phyloP scores from a whole-genome alignment of 2,888 invertebrate species.

The Pycnomerus fuliginosus region DNA sequence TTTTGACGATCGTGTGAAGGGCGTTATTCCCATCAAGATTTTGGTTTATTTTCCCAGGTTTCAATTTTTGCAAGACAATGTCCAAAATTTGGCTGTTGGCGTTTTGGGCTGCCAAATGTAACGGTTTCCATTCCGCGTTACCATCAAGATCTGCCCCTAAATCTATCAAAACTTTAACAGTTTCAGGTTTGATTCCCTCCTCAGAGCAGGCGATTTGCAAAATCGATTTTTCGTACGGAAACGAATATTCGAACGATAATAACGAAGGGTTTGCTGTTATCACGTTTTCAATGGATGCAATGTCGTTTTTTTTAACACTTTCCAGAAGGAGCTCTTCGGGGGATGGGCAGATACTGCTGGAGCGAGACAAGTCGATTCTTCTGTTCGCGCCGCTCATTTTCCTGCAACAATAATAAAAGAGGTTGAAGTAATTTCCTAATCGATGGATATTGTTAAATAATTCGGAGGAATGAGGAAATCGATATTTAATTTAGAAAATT shows the following conservation, averaged over 20 bases:
- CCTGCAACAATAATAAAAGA: neutral
- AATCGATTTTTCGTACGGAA: conserved; percentile 59
- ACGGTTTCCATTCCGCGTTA: conserved; percentile 60
- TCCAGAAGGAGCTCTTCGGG: conserved; percentile 52
- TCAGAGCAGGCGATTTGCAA: conserved; percentile 56
- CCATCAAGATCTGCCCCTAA: conserved; percentile 59
- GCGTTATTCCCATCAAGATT: conserved; percentile 43
- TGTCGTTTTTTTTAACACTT: conserved; percentile 57
- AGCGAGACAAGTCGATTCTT: conserved; percentile 27
- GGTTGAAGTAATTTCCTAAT: no score
- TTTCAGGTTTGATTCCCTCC: conserved; percentile 57
- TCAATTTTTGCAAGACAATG: conserved; percentile 52
- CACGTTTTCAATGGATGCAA: conserved; percentile 56
- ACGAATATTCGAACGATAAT: conserved; percentile 58
- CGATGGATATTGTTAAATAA: conserved; percentile 1
- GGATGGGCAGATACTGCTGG: conserved; percentile 43
- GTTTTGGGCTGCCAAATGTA: conserved; percentile 65
- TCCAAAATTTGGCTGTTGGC: conserved; percentile 53
- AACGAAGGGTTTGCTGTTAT: conserved; percentile 56
- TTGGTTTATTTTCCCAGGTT: conserved; percentile 32
- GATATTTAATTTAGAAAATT: conserved; percentile 17
- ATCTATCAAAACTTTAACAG: conserved; percentile 60
- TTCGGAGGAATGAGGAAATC: conserved; percentile 1
- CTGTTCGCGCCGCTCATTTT: conserved; percentile 12
- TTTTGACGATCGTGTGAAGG: conserved; percentile 42